Conservation (phyloP, 2,797 vertebrate species). For the Chrysocyon brachyurus region DNA sequence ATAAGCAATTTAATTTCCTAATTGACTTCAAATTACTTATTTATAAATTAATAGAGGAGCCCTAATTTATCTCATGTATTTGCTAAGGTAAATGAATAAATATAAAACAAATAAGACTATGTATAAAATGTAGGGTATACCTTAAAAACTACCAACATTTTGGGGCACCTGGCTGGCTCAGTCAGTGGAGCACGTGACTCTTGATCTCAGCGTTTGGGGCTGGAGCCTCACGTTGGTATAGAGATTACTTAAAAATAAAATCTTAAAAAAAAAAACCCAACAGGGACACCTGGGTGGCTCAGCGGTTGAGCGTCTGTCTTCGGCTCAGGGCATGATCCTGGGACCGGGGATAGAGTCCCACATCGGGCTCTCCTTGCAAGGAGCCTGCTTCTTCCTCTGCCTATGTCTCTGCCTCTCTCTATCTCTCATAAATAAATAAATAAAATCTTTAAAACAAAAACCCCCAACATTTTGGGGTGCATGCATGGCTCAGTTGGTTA, state of each 20-base stretch:
- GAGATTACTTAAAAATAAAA: not conserved
- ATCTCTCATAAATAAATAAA: too few relatives aligned
- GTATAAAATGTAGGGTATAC: not conserved
- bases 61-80: slow-evolving; percentile 14
- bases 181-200: not conserved
- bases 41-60: not conserved
- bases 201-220: not conserved
- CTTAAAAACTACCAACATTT: slow-evolving; percentile 42
- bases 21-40: not conserved
- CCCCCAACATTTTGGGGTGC: too few relatives aligned
- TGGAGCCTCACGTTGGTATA: not conserved
- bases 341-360: too few relatives aligned
- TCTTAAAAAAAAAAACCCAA: not conserved
- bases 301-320: too few relatives aligned
- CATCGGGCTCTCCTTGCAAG: too few relatives aligned
- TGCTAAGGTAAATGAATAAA: slow-evolving; percentile 6
- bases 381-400: too few relatives aligned
- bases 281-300: too few relatives aligned
- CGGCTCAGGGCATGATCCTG: too few relatives aligned
- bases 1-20: slow-evolving; percentile 15
- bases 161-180: not conserved
- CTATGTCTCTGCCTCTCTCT: too few relatives aligned
- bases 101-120: not conserved
- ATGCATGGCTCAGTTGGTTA: too few relatives aligned
- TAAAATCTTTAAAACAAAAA: too few relatives aligned